phyloP scores from a whole-genome alignment of 2,797 vertebrate species.

The Eulemur coronatus region DNA sequence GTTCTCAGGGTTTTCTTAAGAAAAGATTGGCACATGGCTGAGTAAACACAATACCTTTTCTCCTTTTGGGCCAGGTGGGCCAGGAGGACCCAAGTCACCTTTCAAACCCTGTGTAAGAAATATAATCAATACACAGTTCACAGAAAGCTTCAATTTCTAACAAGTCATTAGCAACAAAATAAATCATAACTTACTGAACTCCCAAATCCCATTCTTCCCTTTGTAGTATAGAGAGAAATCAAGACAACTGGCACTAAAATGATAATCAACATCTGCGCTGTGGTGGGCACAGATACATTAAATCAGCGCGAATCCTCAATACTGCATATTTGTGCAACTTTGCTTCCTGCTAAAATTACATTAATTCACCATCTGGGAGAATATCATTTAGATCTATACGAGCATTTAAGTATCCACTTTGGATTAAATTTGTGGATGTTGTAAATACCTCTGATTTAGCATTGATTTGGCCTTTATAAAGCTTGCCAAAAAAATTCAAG shows the following conservation, averaged over 20 bases:
- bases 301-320: constrained; percentile 84
- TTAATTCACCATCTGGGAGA: constrained; percentile 90
- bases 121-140: constrained; percentile 65
- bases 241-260: constrained; percentile 82
- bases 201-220: constrained; percentile 77
- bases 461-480: constrained; percentile 87
- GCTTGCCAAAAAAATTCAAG: constrained; percentile 82
- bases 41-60: constrained; percentile 88
- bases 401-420: constrained; percentile 88
- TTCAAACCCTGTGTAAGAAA: constrained; percentile 90
- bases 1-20: background rate
- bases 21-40: background rate
- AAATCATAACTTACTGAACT: constrained; percentile 65
- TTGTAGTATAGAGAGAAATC: constrained; percentile 80
- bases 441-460: constrained; percentile 89
- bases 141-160: constrained; percentile 50
- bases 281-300: constrained; percentile 83
- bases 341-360: constrained; percentile 88
- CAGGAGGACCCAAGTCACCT: constrained; percentile 90
- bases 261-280: constrained; percentile 85
- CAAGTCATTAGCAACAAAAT: constrained; percentile 33
- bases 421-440: constrained; percentile 87
- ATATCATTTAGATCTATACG: constrained; percentile 85
- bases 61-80: constrained; percentile 90
- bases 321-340: constrained; percentile 87